Percentiles rank a stretch among this genome's conserved stretches.
Conservation (phyloP, 2,888 invertebrate species). For the Meta bourneti region DNA sequence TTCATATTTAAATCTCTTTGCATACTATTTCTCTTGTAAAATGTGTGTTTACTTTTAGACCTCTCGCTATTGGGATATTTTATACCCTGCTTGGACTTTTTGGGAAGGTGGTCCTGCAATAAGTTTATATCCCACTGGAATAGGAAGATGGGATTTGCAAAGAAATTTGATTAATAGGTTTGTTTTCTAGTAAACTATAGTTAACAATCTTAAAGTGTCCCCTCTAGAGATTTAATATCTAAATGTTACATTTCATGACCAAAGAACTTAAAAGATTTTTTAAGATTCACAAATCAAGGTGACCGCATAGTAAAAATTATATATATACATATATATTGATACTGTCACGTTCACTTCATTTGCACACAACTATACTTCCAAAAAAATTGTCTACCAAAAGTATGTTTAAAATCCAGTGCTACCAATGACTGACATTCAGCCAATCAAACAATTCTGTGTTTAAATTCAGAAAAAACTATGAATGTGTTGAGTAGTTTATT, state of each 20-base stretch:
- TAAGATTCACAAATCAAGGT: no score
- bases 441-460: no score
- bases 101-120: conserved; percentile 99
- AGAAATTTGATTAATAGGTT: conserved; percentile 85
- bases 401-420: no score
- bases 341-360: no score
- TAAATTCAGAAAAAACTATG: no score
- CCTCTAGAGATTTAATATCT: neutral
- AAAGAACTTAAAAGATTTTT: neutral
- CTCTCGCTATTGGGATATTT: conserved; percentile 91
- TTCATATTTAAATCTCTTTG: neutral
- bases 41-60: conserved; percentile 82
- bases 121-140: conserved; percentile 93
- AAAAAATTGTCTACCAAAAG: no score
- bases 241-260: neutral
- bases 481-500: no score
- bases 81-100: conserved; percentile 97
- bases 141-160: conserved; percentile 95
- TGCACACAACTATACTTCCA: no score
- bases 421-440: no score
- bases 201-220: no score
- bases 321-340: no score
- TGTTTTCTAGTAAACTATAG: neutral
- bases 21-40: neutral
- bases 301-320: no score